Base-by-base conservation (phyloP, 2,888 invertebrate genomes). In the Danaus chrysippus region DNA sequence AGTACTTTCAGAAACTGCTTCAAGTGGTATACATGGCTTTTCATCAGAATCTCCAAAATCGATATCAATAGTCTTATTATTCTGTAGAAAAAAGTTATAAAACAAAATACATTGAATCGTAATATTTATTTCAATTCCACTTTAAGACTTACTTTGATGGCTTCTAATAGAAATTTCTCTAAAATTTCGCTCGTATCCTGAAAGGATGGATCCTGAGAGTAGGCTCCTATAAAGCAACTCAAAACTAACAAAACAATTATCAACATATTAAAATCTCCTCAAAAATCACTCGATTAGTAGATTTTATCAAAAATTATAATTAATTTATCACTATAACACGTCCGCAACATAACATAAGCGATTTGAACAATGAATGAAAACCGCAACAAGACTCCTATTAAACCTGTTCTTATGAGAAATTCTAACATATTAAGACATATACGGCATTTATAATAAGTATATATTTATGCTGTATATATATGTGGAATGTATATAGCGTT, bases 1-100 rank as follows among this genome's bases (percentile, higher is more conserved):
- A 63, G 81, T 85, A 42, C 77, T 71, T 0, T 84, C 86, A 53
- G 70, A 73, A 1, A 62, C 59, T 1, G 74, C 73, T 1, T 67
- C n/a, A 54, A 71, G 69, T 0, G 62, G 61, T 0, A 42, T 41
- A 60, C 85, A 84, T 0, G 78, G 73, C 15, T 69, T 68, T n/a
- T 61, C 61, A 9, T 58, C 43, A 11, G 61, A 59, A 56, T 66
- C 59, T n/a, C 43, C 65, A 41, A 54, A 62, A 54, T 68, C 64
- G 13, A 64, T 42, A 8, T 65, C 46, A 8, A 49, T 41, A 11
- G 66, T 68, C n/a, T 61, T 61, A 57, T 69, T 69, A 11, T 44
- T 58, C 69, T 69, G 54, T 42, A 57, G 63, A 54, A 3, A 46
- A 42, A 53, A 41, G 6, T 41, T 12, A 9, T 17, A 42, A 9